A percentile compares a stretch with the other conserved stretches of the same genome.
phyloP scores from a whole-genome alignment of 2,797 vertebrate genomes.

The Chrysocyon brachyurus region DNA sequence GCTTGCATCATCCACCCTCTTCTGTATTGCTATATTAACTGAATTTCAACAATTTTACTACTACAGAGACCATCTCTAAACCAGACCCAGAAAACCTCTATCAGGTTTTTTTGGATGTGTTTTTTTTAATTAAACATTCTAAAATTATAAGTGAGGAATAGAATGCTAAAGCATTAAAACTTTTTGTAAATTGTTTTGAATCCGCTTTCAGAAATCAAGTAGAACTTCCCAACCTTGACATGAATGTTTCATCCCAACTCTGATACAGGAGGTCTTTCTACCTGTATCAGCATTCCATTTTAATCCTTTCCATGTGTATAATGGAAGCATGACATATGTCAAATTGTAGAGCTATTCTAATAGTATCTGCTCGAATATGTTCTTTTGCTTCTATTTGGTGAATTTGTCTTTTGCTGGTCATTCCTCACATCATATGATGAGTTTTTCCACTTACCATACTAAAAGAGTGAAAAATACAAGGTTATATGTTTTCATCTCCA shows the following conservation, averaged over 20 bases:
- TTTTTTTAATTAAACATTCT: not conserved
- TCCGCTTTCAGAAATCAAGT: not conserved
- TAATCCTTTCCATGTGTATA: not conserved
- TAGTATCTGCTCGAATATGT: not conserved
- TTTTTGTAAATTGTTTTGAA: slow-evolving; percentile 7
- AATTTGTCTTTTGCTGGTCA: not conserved
- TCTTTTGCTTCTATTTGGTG: not conserved
- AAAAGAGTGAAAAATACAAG: not conserved
- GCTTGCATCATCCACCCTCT: not conserved
- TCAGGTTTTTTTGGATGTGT: not conserved
- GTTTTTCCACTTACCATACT: not conserved
- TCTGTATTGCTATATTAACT: not conserved
- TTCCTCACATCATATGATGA: not conserved
- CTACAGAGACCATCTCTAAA: not conserved
- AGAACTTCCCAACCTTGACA: not conserved
- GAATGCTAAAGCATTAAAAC: not conserved
- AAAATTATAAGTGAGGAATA: not conserved
- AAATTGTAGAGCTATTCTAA: not conserved
- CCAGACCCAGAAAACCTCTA: not conserved
- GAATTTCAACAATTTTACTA: not conserved
- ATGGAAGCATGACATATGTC: not conserved
- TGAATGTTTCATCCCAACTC: not conserved
- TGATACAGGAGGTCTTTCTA: not conserved
- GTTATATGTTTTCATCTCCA: not conserved
- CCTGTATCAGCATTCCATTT: not conserved